Evolutionary conservation across 1,140 invertebrate species (phyloP).

Genomic region (Drepana arcuata): DNA sequence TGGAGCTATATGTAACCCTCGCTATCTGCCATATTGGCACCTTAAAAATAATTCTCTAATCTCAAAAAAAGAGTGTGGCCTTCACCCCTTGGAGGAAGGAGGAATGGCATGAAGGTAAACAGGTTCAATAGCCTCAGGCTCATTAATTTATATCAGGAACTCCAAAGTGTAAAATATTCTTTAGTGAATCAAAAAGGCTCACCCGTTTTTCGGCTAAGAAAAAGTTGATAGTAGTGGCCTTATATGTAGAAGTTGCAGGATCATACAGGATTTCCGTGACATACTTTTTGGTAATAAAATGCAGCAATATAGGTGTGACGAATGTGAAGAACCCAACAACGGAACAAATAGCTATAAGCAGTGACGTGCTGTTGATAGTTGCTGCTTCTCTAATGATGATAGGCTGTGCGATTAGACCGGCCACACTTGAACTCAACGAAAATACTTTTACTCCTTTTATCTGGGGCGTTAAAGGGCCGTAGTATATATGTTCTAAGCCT

Average conservation of each 20-base stretch:
- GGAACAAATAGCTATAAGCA: slow-evolving; percentile 75
- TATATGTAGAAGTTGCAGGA: slow-evolving; percentile 75
- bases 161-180: no score
- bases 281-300: slow-evolving; percentile 89
- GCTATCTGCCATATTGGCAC: no score
- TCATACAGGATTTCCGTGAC: slow-evolving; percentile 84
- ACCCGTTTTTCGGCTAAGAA: slow-evolving; percentile 78
- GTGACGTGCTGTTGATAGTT: slow-evolving; percentile 69
- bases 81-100: no score
- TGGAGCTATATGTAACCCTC: no score
- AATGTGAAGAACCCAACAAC: slow-evolving; percentile 86
- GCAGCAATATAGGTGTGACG: slow-evolving; percentile 85
- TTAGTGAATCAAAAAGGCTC: slow-evolving; percentile 22
- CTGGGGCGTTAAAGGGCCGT: slow-evolving; percentile 77
- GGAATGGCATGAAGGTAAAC: no score
- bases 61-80: no score
- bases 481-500: slow-evolving; percentile 53
- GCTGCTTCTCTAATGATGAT: slow-evolving; percentile 76
- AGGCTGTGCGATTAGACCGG: slow-evolving; percentile 82
- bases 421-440: slow-evolving; percentile 81
- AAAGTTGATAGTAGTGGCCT: slow-evolving; percentile 79
- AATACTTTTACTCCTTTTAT: slow-evolving; percentile 85
- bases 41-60: no score
- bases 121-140: no score
- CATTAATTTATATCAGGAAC: no score